phyloP scores from a whole-genome alignment of 2,113 vertebrate species.

The Salvelinus sp. region DNA sequence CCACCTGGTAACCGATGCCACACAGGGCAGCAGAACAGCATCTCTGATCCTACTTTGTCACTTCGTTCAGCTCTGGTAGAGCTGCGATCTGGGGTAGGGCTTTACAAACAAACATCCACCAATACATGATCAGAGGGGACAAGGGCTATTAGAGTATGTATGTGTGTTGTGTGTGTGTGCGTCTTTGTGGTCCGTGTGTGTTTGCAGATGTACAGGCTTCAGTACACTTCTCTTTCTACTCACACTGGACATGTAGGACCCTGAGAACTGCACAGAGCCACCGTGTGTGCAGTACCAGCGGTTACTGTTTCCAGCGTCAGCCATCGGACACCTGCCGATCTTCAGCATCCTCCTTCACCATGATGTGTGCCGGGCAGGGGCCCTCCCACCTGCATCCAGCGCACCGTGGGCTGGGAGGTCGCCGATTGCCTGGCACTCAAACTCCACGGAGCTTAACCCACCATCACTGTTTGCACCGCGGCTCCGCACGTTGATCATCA shows the following conservation, averaged over 20 bases:
- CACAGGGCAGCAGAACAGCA: slow-evolving; percentile 84
- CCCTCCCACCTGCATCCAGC: slow-evolving; percentile 90
- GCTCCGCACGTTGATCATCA: slow-evolving; percentile 95
- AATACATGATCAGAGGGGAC: neutral
- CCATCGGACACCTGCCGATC: slow-evolving; percentile 82
- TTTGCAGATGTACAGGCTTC: neutral
- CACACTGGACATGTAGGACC: slow-evolving; percentile 93
- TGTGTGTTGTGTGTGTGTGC: too few relatives aligned
- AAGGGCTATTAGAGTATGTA: neutral
- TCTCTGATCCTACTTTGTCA: slow-evolving; percentile 82
- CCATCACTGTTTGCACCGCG: slow-evolving; percentile 90
- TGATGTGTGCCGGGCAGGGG: slow-evolving; percentile 78
- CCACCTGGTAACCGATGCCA: slow-evolving; percentile 88
- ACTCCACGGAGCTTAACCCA: slow-evolving; percentile 88
- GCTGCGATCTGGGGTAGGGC: slow-evolving; percentile 87
- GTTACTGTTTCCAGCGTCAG: slow-evolving; percentile 89
- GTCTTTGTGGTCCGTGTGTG: too few relatives aligned
- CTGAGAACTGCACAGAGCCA: slow-evolving; percentile 89
- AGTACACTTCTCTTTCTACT: slow-evolving; percentile 37
- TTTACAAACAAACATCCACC: slow-evolving; percentile 50
- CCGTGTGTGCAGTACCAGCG: slow-evolving; percentile 89
- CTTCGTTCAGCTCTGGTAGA: slow-evolving; percentile 86
- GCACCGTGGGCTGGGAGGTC: slow-evolving; percentile 87
- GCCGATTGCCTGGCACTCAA: slow-evolving; percentile 91
- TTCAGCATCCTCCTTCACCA: slow-evolving; percentile 81